Conservation (phyloP, 2,797 vertebrate species). For the Pangasius macronema region DNA sequence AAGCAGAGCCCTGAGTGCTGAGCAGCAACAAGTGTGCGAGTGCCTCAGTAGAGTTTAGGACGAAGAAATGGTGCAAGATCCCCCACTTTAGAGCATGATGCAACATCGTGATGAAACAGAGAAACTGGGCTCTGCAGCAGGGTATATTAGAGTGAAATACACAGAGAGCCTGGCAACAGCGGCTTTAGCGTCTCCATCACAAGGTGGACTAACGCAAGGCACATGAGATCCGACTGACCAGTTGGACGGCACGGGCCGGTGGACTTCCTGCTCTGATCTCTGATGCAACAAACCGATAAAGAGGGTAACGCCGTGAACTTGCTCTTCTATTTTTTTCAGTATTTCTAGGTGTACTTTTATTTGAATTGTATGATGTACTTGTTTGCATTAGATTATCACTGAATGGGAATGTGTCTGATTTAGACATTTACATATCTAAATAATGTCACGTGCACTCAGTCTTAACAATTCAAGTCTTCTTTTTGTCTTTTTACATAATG, state of each 20-base stretch:
- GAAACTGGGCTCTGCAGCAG: conserved; percentile 59
- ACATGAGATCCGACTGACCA: conserved; percentile 47
- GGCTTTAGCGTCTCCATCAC: conserved; percentile 53
- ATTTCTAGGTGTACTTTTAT: neutral
- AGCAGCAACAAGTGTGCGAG: conserved; percentile 51
- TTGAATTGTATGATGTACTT: neutral
- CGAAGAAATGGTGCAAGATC: conserved; percentile 58
- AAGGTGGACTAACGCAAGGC: conserved; percentile 41
- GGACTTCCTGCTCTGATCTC: conserved; percentile 49
- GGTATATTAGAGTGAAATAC: conserved; percentile 55
- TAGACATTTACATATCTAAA: neutral
- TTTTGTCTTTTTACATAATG: neutral
- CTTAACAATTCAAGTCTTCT: neutral
- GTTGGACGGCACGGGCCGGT: conserved; percentile 40
- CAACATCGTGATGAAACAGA: conserved; percentile 60
- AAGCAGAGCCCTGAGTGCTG: neutral
- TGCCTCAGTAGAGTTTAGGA: conserved; percentile 53
- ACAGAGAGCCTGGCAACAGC: conserved; percentile 56
- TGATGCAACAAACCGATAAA: conserved; percentile 54
- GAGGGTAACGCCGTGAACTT: conserved; percentile 49
- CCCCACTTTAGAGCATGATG: conserved; percentile 62
- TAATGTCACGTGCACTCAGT: neutral
- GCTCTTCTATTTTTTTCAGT: neutral
- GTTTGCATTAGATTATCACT: neutral
- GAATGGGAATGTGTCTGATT: conserved; percentile 4